A percentile compares a stretch with the other conserved stretches of the same genome.
Conservation (phyloP, 1,140 invertebrate genomes). For the Heliconius himera region DNA sequence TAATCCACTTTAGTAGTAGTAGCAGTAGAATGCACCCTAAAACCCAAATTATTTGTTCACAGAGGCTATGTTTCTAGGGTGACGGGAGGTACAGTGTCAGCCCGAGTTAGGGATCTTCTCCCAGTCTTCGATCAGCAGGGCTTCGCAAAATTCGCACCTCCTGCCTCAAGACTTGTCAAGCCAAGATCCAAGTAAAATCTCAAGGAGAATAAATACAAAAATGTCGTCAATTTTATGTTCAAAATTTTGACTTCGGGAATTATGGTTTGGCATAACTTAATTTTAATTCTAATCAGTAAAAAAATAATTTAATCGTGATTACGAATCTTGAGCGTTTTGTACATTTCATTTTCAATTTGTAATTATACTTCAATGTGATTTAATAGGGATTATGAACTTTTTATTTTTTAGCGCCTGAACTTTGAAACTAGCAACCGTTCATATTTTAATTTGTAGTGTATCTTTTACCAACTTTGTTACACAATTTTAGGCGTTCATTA, state of each 20-base stretch:
- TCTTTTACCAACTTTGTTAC: too few relatives aligned
- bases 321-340: slow-evolving; percentile 9
- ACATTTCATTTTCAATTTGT: too few relatives aligned
- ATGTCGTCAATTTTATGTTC: neutral
- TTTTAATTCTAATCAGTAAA: neutral
- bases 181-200: slow-evolving; percentile 78
- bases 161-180: slow-evolving; percentile 88
- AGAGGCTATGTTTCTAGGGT: slow-evolving; percentile 74
- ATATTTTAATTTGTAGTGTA: too few relatives aligned
- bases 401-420: neutral
- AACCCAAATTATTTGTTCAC: slow-evolving; percentile 42
- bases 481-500: too few relatives aligned
- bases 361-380: too few relatives aligned
- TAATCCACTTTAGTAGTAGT: slow-evolving; percentile 17
- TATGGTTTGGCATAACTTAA: neutral
- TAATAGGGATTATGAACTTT: too few relatives aligned
- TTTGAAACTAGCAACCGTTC: neutral
- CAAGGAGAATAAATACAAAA: too few relatives aligned
- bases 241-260: neutral
- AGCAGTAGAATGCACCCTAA: slow-evolving; percentile 32
- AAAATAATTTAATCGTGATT: neutral
- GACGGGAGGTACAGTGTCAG: slow-evolving; percentile 83
- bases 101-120: slow-evolving; percentile 88
- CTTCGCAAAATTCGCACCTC: slow-evolving; percentile 89
- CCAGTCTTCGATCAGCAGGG: slow-evolving; percentile 92